Conservation (phyloP, 2,797 vertebrate species). For the Myotis planiceps region DNA sequence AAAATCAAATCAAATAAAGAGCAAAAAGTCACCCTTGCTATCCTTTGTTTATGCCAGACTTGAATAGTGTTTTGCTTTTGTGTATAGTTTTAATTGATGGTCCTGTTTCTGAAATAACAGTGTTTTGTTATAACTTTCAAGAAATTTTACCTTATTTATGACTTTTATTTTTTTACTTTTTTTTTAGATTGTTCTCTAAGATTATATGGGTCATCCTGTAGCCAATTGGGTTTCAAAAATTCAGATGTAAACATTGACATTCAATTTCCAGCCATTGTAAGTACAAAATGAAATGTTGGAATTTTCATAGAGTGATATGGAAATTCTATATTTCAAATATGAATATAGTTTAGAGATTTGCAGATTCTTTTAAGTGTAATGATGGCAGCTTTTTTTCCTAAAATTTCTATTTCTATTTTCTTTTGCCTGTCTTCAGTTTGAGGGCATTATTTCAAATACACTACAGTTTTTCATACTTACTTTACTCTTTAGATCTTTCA, state of each 20-base stretch:
- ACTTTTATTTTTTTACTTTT: conserved; percentile 45
- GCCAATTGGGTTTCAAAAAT: conserved; percentile 95
- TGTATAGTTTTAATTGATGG: not conserved
- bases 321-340: not conserved
- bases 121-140: conserved; percentile 39
- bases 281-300: conserved; percentile 82
- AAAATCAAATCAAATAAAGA: not conserved
- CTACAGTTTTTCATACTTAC: not conserved
- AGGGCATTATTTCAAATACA: not conserved
- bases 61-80: conserved; percentile 19
- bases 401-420: conserved; percentile 32
- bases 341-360: conserved; percentile 45
- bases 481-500: conserved; percentile 20
- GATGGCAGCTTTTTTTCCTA: not conserved
- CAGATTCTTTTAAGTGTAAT: conserved; percentile 11
- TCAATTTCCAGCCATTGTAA: conserved; percentile 94
- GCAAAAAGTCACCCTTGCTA: not conserved
- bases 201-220: conserved; percentile 95
- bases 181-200: conserved; percentile 93
- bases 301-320: conserved; percentile 12
- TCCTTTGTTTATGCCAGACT: not conserved
- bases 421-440: not conserved
- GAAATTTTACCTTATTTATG: conserved; percentile 38
- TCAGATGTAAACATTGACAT: conserved; percentile 97
- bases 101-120: conserved; percentile 34